Evolutionary conservation across 2,113 vertebrate genomes (phyloP).

Genomic region (Diadophis punctatus): DNA sequence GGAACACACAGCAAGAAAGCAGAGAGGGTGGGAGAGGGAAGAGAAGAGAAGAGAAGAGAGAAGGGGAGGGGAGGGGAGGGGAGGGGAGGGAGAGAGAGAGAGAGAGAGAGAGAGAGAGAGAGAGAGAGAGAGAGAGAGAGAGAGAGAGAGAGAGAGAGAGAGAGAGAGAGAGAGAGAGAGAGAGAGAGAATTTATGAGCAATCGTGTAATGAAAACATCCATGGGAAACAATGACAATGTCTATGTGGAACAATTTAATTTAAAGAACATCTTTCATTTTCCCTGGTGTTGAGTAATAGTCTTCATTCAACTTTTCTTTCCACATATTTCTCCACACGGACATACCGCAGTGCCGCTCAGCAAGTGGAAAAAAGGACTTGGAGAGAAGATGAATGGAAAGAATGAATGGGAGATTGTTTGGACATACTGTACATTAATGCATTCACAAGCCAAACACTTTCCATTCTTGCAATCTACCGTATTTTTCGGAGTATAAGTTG

Average conservation of each 20-base stretch:
- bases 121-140: neutral
- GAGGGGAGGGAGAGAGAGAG: neutral
- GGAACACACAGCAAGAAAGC: neutral
- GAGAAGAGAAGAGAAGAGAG: neutral
- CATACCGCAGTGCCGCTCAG: neutral
- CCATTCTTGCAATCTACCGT: neutral
- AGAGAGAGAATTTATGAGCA: neutral
- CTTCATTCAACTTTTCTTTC: neutral
- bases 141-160: neutral
- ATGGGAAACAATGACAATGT: neutral
- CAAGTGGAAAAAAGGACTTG: neutral
- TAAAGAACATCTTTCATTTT: neutral
- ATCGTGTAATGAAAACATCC: neutral
- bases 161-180: neutral
- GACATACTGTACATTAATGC: neutral
- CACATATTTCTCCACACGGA: neutral
- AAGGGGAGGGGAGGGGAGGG: no score
- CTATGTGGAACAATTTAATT: neutral
- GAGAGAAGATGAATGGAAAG: neutral
- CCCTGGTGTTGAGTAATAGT: neutral
- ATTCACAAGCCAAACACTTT: neutral
- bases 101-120: neutral
- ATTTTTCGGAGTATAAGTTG: no score
- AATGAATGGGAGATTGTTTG: neutral
- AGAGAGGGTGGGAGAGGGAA: neutral